Evolutionary conservation across 2,797 vertebrate genomes (phyloP), one percentile per base, ranked within the genome.

Genomic region (Ataeniobius toweri): DNA sequence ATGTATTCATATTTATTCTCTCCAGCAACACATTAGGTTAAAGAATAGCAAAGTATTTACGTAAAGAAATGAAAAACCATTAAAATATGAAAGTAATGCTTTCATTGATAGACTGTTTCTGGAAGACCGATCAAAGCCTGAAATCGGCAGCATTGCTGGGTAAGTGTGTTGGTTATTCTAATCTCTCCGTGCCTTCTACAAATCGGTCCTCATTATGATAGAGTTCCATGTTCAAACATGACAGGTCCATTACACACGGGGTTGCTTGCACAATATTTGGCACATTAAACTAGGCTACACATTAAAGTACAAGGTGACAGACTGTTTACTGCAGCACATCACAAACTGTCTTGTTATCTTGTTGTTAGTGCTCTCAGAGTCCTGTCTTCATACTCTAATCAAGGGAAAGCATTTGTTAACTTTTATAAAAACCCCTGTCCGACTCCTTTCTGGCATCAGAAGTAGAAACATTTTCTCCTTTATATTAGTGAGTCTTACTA

Each of bases 201-300:
- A 39, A 26, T 76, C 28, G 13, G 14, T 74, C 70, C 71, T 55
- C 18, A 6, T 71, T 83, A 71, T 72, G 50, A 65, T 72, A 78
- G 79, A 67, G 75, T 80, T 78, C 46, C 20, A 41, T 56, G 22
- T 78, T 82, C 20, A 48, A 71, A 79, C 71, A 78, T 77, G 73
- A 80, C 26, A 50, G 41, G 18, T 63, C 22, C 24, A 75, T 56
- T 67, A 55, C 2, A 3, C 28, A 71, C 8, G 18, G 69, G 73
- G 68, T 50, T 74, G 65, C 59, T 68, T 80, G 53, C 67, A 46
- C 39, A 24, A 55, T 75, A 75, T 80, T 80, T 80, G 65, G 41
- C 61, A 74, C 2, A 1, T 70, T n/a, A 78, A 53, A 53, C n/a
- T 26, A 63, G 3, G 24, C 18, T 75, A 76, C n/a, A 53, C 24